A percentile compares a stretch with the other conserved stretches of the same genome.
These are phyloP conservation scores for Thomomys bottae DNA, from an alignment of 2,113 vertebrate species.

Conservation along the genomic window DNA sequence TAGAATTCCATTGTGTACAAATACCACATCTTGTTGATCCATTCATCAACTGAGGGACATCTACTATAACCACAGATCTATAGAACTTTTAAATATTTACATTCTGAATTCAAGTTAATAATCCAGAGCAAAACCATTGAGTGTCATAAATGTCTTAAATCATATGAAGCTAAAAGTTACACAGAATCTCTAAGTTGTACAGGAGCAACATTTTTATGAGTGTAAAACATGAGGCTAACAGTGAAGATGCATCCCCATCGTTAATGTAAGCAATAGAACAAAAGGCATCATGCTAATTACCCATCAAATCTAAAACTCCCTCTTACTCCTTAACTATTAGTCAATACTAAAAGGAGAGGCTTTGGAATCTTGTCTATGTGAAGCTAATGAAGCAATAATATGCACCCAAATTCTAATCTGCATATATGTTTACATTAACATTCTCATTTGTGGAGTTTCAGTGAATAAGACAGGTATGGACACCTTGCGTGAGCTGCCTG, in stretches of 20 bases:
- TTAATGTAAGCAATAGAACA: neutral
- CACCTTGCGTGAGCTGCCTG: neutral
- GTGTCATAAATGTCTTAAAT: slow-evolving; percentile 34
- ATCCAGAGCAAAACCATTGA: slow-evolving; percentile 49
- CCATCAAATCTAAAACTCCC: neutral
- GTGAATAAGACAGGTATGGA: neutral
- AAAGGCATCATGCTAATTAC: neutral
- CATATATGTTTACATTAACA: neutral
- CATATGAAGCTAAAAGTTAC: slow-evolving; percentile 38
- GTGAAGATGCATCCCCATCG: neutral
- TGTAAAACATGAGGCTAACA: slow-evolving; percentile 1
- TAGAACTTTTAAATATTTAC: neutral
- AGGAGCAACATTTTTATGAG: neutral
- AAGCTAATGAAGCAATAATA: slow-evolving; percentile 33
- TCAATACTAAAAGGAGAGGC: neutral
- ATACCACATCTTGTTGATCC: no score
- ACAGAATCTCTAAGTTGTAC: neutral
- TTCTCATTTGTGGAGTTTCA: slow-evolving; percentile 12
- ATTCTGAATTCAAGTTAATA: slow-evolving; percentile 50
- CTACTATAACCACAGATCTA: neutral
- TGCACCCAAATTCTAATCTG: slow-evolving; percentile 2
- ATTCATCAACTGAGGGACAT: no score
- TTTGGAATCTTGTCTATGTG: slow-evolving; percentile 8
- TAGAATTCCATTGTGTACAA: no score
- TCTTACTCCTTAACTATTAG: neutral